Conservation (phyloP, 2,888 invertebrate genomes). For the Leucophenga maculata region DNA sequence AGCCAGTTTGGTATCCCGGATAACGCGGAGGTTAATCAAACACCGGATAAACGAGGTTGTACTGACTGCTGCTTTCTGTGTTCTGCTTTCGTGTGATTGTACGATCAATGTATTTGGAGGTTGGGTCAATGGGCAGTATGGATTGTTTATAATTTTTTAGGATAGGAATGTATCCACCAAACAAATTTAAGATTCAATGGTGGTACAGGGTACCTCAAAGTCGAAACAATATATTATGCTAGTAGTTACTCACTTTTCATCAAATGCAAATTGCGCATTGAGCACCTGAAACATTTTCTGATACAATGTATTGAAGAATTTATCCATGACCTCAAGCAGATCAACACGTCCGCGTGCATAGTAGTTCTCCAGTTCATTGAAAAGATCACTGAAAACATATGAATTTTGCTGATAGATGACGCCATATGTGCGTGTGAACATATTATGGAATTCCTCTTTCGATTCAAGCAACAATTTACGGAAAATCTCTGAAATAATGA, state of each 20-base stretch:
- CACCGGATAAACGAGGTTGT: too few species aligned
- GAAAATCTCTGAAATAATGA: conserved; percentile 88
- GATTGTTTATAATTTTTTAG: too few species aligned
- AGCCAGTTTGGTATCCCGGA: too few species aligned
- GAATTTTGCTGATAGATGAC: conserved; percentile 95
- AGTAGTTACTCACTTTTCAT: conserved; percentile 81
- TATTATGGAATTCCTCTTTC: conserved; percentile 90
- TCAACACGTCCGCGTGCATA: conserved; percentile 88
- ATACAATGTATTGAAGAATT: conserved; percentile 93
- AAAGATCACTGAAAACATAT: conserved; percentile 92
- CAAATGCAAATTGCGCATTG: conserved; percentile 92
- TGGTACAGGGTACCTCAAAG: too few species aligned
- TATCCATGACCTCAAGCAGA: conserved; percentile 89
- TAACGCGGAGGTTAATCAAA: too few species aligned
- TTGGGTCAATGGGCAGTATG: too few species aligned
- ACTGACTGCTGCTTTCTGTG: too few species aligned
- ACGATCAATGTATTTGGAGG: too few species aligned
- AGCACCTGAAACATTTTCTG: conserved; percentile 97
- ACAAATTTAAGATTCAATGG: too few species aligned
- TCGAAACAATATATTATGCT: too few species aligned
- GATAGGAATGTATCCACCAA: too few species aligned
- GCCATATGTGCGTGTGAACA: conserved; percentile 97
- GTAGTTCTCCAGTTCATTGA: conserved; percentile 90
- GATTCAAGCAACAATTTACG: conserved; percentile 86
- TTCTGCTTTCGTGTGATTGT: too few species aligned